A percentile compares a stretch with the other conserved stretches of the same genome.
These are phyloP conservation scores for Lepidurus arcticus DNA, from an alignment of 1,140 invertebrate species.

Conservation along the genomic window DNA sequence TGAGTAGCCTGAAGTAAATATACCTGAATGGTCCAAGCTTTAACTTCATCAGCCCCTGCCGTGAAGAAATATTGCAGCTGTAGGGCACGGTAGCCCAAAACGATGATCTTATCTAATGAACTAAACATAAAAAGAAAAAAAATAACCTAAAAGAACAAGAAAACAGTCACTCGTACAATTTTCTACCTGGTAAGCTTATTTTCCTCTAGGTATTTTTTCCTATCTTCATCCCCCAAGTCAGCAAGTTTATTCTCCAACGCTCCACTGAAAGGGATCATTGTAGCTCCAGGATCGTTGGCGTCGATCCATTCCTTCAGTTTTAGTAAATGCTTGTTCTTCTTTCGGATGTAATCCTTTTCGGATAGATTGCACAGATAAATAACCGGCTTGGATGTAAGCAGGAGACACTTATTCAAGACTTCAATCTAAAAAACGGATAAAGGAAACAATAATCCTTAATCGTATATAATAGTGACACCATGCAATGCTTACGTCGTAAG, in stretches of 20 bases:
- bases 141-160: not conserved
- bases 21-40: conserved; percentile 98
- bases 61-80: conserved; percentile 98
- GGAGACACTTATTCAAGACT: conserved; percentile 90
- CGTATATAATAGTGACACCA: not conserved
- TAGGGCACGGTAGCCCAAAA: conserved; percentile 92
- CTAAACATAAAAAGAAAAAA: conserved; percentile 48
- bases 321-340: conserved; percentile 97
- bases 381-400: conserved; percentile 96
- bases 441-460: conserved; percentile 36
- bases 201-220: conserved; percentile 70
- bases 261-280: conserved; percentile 92
- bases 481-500: conserved; percentile 70
- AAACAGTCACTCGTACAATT: not conserved
- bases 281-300: conserved; percentile 87
- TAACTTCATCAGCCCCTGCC: conserved; percentile 91
- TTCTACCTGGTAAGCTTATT: conserved; percentile 67
- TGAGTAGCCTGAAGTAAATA: conserved; percentile 30
- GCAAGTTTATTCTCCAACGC: conserved; percentile 78
- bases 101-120: conserved; percentile 92
- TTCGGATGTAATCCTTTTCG: conserved; percentile 96
- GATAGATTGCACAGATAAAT: conserved; percentile 97
- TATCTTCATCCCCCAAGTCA: conserved; percentile 78
- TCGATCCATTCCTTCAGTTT: conserved; percentile 99
- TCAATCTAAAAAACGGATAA: conserved; percentile 74